Conservation (phyloP, 2,888 invertebrate genomes). For the Thereva nobilitata region DNA sequence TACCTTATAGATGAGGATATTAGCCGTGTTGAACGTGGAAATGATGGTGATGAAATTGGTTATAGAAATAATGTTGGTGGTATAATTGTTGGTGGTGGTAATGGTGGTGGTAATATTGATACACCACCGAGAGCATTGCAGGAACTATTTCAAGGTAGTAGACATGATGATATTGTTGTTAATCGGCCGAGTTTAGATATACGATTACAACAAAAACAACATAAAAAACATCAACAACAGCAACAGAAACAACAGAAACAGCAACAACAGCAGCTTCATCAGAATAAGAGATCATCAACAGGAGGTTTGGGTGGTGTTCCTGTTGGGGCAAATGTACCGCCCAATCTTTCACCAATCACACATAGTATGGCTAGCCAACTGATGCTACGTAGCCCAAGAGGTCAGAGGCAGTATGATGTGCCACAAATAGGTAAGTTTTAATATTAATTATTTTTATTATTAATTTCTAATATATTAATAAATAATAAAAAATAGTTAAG, state of each 20-base stretch:
- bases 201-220: constrained; percentile 49
- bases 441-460: not conserved
- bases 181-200: constrained; percentile 20
- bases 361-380: constrained; percentile 72
- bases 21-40: constrained; percentile 5
- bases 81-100: not conserved
- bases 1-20: constrained; percentile 5
- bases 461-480: constrained; percentile 7
- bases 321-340: constrained; percentile 41
- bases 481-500: constrained; percentile 13
- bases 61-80: constrained; percentile 5
- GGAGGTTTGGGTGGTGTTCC: constrained; percentile 50
- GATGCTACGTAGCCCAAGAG: constrained; percentile 76
- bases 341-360: constrained; percentile 55
- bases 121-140: constrained; percentile 48
- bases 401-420: constrained; percentile 79
- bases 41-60: not conserved
- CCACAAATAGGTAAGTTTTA: constrained; percentile 78
- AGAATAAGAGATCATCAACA: constrained; percentile 36
- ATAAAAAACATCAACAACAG: constrained; percentile 51
- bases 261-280: constrained; percentile 45
- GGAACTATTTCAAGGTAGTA: constrained; percentile 50
- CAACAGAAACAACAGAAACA: constrained; percentile 42
- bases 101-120: constrained; percentile 10
- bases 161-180: constrained; percentile 31